Evolutionary conservation across 2,888 invertebrate genomes (phyloP).

Genomic region (Strigamia maritima): DNA sequence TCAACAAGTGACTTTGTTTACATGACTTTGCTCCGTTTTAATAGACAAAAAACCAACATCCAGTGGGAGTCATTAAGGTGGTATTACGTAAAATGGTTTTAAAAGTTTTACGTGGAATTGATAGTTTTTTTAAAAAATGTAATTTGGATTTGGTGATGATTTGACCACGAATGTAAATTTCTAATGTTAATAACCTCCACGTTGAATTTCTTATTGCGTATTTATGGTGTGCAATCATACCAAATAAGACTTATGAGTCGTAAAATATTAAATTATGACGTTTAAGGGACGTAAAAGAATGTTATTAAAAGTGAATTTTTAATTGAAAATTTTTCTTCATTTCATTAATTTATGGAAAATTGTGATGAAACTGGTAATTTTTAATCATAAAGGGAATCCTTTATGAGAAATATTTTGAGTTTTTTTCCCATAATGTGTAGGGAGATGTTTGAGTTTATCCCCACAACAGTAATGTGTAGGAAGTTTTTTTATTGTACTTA

Average conservation of each 20-base stretch:
- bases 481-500: no score
- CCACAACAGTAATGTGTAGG: no score
- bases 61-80: background rate
- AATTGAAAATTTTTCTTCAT: background rate
- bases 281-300: background rate
- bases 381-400: background rate
- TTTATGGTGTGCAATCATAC: no score
- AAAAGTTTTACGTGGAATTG: no score
- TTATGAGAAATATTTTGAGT: background rate
- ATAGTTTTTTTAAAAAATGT: no score
- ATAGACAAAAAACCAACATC: background rate
- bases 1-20: background rate
- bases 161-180: no score
- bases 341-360: background rate
- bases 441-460: no score
- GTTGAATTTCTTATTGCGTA: no score
- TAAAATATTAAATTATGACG: background rate
- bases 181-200: no score
- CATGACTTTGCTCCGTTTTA: background rate
- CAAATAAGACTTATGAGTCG: background rate
- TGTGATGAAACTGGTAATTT: background rate
- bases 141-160: no score
- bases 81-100: background rate
- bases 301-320: background rate
- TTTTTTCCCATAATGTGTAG: no score